Base-by-base conservation (phyloP, 2,113 vertebrate genomes). In the Peromyscus californicus region DNA sequence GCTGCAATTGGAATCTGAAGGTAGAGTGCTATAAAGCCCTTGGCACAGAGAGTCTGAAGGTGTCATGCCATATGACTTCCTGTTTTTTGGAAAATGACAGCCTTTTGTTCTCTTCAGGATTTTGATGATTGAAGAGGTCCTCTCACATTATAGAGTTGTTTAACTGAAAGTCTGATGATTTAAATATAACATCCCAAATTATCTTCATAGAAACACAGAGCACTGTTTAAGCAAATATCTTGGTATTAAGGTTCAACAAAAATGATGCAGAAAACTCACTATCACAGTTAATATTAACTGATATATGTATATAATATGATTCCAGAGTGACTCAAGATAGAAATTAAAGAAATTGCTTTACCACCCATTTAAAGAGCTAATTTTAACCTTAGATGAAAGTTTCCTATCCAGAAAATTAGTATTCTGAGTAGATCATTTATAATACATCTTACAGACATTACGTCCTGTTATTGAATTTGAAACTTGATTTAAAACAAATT, bases 401-500 rank as follows among this genome's bases (percentile, higher is more conserved):
- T 86, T 95, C 45, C 51, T 13, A 93, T 1, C 42, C 31, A 74
- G 22, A 83, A 96, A 94, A 84, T 92, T 67, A 79, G n/a, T 45
- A 65, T 89, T 95, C 39, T 85, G 16, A 92, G 57, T 48, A 82
- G 3, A 76, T 61, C 1, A 83, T 51, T 93, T 94, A 48, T 89
- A 54, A 92, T 31, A 36, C 45, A 24, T 48, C 45, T 94, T 90
- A 6, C 26, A 39, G 22, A 17, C 36, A 93, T 61, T 75, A 57
- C 70, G 51, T 89, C 70, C 45, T 78, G 63, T 8, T 61, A 29
- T 61, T 89, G 5, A 74, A 70, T 33, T 89, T 83, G 4, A 61
- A 75, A 19, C 24, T 61, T 63, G 33, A 93, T 89, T 93, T 90
- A 87, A 96, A 91, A 70, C 17, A 63, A 91, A 86, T 75, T 51